phyloP scores from a whole-genome alignment of 1,140 invertebrate species.

The Drosophila dunni region DNA sequence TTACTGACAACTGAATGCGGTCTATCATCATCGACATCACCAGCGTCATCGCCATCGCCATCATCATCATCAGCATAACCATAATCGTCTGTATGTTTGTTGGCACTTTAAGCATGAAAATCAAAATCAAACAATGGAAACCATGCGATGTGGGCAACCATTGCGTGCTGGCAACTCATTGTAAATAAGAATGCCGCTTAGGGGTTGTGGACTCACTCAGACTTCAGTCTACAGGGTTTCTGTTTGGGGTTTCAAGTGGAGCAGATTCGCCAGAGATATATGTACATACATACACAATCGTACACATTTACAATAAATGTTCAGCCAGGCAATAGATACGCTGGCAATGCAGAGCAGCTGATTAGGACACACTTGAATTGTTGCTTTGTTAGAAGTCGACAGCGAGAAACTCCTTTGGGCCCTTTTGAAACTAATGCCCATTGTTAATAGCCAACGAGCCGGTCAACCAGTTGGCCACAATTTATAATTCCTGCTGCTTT shows the following conservation, averaged over 20 bases:
- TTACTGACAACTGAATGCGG: constrained; percentile 74
- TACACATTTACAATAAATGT: constrained; percentile 42
- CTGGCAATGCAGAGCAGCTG: constrained; percentile 45
- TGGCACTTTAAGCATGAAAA: constrained; percentile 58
- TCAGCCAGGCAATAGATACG: constrained; percentile 39
- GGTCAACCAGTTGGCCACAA: constrained; percentile 42
- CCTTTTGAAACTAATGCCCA: constrained; percentile 26
- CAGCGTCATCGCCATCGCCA: constrained; percentile 19
- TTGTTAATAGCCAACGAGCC: constrained; percentile 54
- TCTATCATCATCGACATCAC: constrained; percentile 49
- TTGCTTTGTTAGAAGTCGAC: constrained; percentile 35
- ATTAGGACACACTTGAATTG: constrained; percentile 63
- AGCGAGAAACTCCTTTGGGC: background rate
- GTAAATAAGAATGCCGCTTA: constrained; percentile 59
- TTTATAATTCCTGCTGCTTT: constrained; percentile 64
- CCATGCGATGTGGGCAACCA: constrained; percentile 45
- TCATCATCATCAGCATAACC: constrained; percentile 23
- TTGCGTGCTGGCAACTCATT: constrained; percentile 70
- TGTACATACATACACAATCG: constrained; percentile 23
- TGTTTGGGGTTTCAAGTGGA: background rate
- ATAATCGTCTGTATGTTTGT: constrained; percentile 22
- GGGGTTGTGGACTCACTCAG: background rate
- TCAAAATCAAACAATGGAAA: constrained; percentile 66
- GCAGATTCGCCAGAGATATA: constrained; percentile 9
- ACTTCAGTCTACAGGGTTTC: background rate